A percentile compares a stretch with the other conserved stretches of the same genome.
Conservation (phyloP, 2,888 invertebrate species). For the Podotricha telesiphe region DNA sequence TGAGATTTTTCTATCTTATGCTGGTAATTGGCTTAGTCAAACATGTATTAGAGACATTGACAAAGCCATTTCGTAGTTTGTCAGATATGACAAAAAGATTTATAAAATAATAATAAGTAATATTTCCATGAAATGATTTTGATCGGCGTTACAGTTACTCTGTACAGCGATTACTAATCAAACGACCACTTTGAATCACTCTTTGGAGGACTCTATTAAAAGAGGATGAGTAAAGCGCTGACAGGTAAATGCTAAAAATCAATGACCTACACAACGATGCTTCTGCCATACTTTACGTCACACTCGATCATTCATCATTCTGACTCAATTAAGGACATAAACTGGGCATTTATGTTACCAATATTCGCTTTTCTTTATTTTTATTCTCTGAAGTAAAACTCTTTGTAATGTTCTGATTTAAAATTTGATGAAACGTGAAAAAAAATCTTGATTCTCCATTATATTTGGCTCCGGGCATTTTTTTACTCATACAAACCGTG, state of each 20-base stretch:
- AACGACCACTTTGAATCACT: neutral
- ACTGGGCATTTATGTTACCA: neutral
- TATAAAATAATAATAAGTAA: neutral
- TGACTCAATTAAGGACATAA: neutral
- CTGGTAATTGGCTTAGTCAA: too few species aligned
- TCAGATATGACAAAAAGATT: too few species aligned
- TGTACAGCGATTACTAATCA: neutral
- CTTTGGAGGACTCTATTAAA: neutral
- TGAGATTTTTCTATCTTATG: too few species aligned
- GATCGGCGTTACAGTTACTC: neutral
- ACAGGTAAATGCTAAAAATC: neutral
- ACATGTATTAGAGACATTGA: too few species aligned
- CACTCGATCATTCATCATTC: neutral
- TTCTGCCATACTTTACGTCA: neutral
- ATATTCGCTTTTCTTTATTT: too few species aligned
- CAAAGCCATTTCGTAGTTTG: too few species aligned
- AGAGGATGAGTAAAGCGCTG: neutral
- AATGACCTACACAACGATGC: neutral
- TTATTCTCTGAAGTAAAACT: too few species aligned
- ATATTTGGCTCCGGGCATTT: too few species aligned
- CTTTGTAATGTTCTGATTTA: too few species aligned
- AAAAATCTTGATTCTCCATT: too few species aligned
- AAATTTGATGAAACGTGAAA: too few species aligned
- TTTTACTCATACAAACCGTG: too few species aligned
- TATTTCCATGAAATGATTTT: neutral